Base-by-base conservation (phyloP, 2,888 invertebrate genomes). In the Ptilodon capucinus region DNA sequence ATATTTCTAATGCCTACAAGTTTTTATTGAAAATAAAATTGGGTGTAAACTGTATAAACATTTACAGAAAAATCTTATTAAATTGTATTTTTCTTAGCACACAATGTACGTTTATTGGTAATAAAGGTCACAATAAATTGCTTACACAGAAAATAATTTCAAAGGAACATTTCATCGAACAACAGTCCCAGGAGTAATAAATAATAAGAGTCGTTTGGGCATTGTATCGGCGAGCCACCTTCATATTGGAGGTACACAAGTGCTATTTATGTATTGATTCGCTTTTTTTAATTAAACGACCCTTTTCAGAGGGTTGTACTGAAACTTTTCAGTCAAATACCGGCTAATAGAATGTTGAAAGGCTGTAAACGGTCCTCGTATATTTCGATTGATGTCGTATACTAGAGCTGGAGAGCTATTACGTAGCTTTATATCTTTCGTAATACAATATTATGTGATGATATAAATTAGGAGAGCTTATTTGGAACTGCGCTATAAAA, bases 271-370 rank as follows among this genome's bases (percentile, higher is more conserved):
- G n/a, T n/a, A 50, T 59, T 60, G 48, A 35, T 40, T 17, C 18
- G 17, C 17, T 49, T 60, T 61, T n/a, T 66, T 52, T 59, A 59
- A 59, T 62, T 65, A 57, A 65, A 59, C 46, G 19, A 43, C 56
- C 59, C 54, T 53, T 51, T 40, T 51, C 54, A 54, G 50, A 21
- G 49, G 25, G 36, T 50, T 42, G 35, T 35, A 34, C 13, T 17
- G 21, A 30, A 54, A 59, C 41, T 55, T 58, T 61, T 40, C 23
- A 46, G 18, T 46, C 44, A 34, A 50, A 39, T 19, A 34, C 8
- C 32, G 34, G 17, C 50, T 44, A 17, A 43, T 34, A 40, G 19
- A 35, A 53, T 40, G 45, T 16, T 42, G 34, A 45, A 51, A 25
- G 16, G 35, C 7, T 28, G 45, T 41, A 30, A 50, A 52, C 41